Percentiles rank a stretch among this genome's conserved stretches.
Evolutionary conservation across 1,140 invertebrate genomes (phyloP).

Genomic region (Metopolophium dirhodum): DNA sequence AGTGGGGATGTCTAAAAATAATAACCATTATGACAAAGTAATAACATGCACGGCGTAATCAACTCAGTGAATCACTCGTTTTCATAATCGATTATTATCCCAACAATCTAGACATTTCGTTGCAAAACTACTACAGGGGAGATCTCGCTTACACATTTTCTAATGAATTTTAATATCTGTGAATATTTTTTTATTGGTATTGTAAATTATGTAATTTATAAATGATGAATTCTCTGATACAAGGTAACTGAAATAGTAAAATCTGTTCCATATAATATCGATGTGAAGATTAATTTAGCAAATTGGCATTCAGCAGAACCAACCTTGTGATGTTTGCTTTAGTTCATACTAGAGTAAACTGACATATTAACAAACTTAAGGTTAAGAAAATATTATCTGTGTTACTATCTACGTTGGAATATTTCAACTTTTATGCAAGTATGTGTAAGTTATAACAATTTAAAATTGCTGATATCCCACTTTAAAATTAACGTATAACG

Average conservation of each 20-base stretch:
- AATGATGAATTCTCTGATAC: background rate
- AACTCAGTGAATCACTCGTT: background rate
- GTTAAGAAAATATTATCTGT: no score
- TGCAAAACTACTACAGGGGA: background rate
- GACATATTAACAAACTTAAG: background rate
- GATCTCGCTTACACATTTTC: background rate
- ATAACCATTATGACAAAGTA: no score
- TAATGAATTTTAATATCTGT: background rate
- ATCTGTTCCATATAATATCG: no score
- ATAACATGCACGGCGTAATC: no score
- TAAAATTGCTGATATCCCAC: background rate
- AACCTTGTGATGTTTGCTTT: background rate
- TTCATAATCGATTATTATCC: no score
- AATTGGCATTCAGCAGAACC: background rate
- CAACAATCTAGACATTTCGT: background rate
- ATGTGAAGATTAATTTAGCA: no score
- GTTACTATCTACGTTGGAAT: background rate
- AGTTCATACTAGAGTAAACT: background rate
- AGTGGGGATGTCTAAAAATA: background rate
- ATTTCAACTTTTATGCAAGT: background rate
- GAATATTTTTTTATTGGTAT: background rate
- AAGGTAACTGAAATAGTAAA: background rate
- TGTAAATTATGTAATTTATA: no score
- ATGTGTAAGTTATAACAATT: background rate
- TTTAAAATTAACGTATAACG: no score